These are phyloP conservation scores for Xanthia togata DNA, from an alignment of 2,888 invertebrate genomes.

Conservation along the genomic window DNA sequence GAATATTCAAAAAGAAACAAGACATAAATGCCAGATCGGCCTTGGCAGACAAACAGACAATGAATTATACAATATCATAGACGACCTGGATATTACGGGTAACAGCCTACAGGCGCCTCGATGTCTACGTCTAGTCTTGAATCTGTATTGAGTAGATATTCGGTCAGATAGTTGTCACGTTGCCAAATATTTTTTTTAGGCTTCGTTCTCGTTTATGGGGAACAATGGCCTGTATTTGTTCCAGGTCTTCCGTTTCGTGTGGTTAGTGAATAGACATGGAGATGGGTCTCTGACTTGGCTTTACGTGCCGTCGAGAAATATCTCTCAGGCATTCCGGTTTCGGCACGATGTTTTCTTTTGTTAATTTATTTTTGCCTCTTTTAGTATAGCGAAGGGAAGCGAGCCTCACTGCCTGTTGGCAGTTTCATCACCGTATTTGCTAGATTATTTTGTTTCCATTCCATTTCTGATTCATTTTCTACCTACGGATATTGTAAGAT, in stretches of 20 bases:
- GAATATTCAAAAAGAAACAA: not conserved
- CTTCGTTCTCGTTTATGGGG: not conserved
- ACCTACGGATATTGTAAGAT: no score
- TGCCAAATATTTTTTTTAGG: constrained; percentile 12
- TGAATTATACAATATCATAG: not conserved
- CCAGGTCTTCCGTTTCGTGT: not conserved
- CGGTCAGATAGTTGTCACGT: not conserved
- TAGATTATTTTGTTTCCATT: no score
- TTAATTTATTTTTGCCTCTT: no score
- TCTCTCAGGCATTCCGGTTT: no score
- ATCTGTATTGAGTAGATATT: constrained; percentile 3
- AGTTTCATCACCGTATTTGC: no score
- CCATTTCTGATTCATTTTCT: no score
- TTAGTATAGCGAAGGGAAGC: no score
- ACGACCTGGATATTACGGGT: constrained; percentile 21
- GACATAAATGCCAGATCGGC: not conserved
- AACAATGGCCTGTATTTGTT: not conserved
- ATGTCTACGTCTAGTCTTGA: constrained; percentile 27
- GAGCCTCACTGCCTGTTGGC: no score
- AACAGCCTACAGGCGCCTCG: not conserved
- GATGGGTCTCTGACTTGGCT: no score
- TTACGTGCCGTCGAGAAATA: no score
- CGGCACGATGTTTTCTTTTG: no score
- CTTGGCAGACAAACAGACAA: not conserved
- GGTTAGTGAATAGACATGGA: no score